Evolutionary conservation across 2,113 vertebrate species (phyloP), one percentile per base, ranked within the genome.

Genomic region (Sorex fumeus): DNA sequence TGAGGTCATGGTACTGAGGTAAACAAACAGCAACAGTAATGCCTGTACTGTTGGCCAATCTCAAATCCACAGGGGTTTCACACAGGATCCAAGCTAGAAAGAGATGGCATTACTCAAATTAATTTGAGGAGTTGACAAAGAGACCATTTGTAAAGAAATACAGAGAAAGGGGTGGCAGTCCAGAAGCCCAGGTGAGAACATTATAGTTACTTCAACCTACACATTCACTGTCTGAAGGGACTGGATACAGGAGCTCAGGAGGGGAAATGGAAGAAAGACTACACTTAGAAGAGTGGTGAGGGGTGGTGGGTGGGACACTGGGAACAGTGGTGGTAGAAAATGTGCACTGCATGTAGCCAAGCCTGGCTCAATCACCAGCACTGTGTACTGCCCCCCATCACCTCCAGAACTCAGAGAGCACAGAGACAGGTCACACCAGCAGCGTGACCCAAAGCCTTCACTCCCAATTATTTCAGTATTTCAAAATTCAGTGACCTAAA

Each of bases 401-500:
- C 45, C 45, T 7, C 6, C 6, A 47, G 45, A 11, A 47, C 45
- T 47, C 11, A 11, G 45, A 7, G 45, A 47, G 45, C 45, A 7
- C 45, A 47, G 45, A n/a, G n/a, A n/a, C n/a, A n/a, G n/a, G n/a
- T n/a, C n/a, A 11, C 45, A 47, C 45, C 45, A 47, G 6, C 6
- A 47, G 11, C 11, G 45, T 47, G 45, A 47, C 45, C 45, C 45
- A 47, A 47, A 47, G 6, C 11, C 45, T 11, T 47, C 11, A 47
- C 11, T 47, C 45, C 45, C 45, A 47, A 47, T 47, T 47, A 47
- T 47, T 47, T 47, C 11, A n/a, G 6, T 47, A 47, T 47, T 87
- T 95, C 70, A 47, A 47, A 84, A 90, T 6, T 92, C 36, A 84
- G 27, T 45, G 79, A 75, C 6, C 18, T 81, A 74, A 79, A 45